Conservation (phyloP, 2,888 invertebrate species). For the Acleris laterana region DNA sequence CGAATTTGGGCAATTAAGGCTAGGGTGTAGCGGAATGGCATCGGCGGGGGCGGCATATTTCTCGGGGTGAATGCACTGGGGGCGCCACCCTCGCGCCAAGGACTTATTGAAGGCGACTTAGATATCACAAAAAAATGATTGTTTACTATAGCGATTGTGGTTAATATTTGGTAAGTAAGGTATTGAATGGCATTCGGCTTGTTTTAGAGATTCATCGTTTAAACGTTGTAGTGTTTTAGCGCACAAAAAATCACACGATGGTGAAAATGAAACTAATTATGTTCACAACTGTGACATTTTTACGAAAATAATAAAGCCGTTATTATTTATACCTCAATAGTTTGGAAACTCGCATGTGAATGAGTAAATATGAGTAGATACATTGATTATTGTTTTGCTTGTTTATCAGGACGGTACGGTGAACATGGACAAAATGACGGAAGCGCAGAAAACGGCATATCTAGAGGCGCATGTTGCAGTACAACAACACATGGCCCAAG, state of each 20-base stretch:
- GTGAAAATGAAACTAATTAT: neutral
- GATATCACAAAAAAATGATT: conserved; percentile 1
- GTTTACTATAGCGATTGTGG: no score
- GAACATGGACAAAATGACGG: conserved; percentile 91
- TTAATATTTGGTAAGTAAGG: neutral
- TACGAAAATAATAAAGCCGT: neutral
- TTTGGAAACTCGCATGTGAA: no score
- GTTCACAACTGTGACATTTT: neutral
- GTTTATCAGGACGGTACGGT: conserved; percentile 85
- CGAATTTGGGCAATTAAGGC: conserved; percentile 76
- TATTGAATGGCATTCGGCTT: neutral
- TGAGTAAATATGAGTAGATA: no score
- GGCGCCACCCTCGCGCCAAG: conserved; percentile 68
- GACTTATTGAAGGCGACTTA: conserved; percentile 60
- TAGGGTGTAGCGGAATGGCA: conserved; percentile 66
- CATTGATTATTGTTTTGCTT: neutral
- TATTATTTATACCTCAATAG: no score
- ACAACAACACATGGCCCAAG: conserved; percentile 91
- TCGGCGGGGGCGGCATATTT: conserved; percentile 72
- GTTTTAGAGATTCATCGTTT: no score
- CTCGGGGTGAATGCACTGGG: conserved; percentile 81
- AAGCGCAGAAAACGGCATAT: conserved; percentile 89
- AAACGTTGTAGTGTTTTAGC: no score
- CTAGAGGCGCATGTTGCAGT: conserved; percentile 90
- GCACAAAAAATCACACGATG: no score